Conservation (phyloP, 1,140 invertebrate species). For the Macrosteles quadrilineatus region DNA sequence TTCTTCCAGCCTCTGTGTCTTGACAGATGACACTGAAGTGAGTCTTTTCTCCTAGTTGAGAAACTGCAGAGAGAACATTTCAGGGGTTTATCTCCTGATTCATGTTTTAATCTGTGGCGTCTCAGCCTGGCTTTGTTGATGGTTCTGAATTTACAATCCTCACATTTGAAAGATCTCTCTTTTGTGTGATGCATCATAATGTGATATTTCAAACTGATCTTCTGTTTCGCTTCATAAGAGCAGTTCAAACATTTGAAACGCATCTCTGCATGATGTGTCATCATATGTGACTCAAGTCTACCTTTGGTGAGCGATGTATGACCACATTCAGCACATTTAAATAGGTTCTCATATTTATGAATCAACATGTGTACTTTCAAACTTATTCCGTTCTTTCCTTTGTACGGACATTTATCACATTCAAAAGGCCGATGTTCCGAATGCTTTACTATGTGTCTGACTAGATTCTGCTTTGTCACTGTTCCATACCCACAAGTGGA, state of each 20-base stretch:
- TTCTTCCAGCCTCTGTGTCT: conserved; percentile 17
- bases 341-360: conserved; percentile 19
- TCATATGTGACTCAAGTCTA: not conserved
- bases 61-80: conserved; percentile 6
- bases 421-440: not conserved
- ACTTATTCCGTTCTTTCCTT: not conserved
- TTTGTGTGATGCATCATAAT: conserved; percentile 18
- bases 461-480: not conserved
- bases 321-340: not conserved
- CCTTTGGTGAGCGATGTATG: conserved; percentile 1
- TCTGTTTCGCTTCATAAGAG: not conserved
- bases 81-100: not conserved
- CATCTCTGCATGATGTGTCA: not conserved
- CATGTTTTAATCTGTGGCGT: not conserved
- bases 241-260: conserved; percentile 2
- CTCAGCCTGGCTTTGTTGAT: not conserved
- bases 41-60: not conserved
- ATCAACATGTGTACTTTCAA: conserved; percentile 7
- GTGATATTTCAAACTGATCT: conserved; percentile 7
- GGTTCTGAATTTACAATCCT: conserved; percentile 2
- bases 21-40: not conserved
- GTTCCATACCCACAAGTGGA: not conserved
- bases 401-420: not conserved
- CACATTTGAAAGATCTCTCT: conserved; percentile 5
- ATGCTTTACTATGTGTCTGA: conserved; percentile 4